Evolutionary conservation across 2,888 invertebrate genomes (phyloP).

Genomic region (Lamellibrachia satsuma): DNA sequence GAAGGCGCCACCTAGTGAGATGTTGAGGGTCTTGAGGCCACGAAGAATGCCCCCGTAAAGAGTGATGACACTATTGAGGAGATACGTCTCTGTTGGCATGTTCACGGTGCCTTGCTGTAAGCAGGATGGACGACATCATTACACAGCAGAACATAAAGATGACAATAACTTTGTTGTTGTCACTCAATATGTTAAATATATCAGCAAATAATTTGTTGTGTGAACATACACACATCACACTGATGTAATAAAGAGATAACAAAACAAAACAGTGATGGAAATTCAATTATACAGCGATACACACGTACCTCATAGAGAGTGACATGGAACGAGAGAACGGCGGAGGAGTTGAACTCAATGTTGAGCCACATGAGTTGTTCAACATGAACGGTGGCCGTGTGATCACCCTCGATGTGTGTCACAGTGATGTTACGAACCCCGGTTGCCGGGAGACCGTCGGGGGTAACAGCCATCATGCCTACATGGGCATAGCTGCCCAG

Average conservation of each 20-base stretch:
- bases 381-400: slow-evolving; percentile 49
- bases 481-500: slow-evolving; percentile 51
- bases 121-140: slow-evolving; percentile 13
- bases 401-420: slow-evolving; percentile 46
- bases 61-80: slow-evolving; percentile 41
- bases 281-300: not conserved
- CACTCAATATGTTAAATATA: not conserved
- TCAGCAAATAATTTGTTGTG: not conserved
- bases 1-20: slow-evolving; percentile 48
- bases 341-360: slow-evolving; percentile 49
- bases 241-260: too few species aligned
- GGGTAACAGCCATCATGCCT: slow-evolving; percentile 48
- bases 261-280: too few species aligned
- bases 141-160: not conserved
- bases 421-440: slow-evolving; percentile 34
- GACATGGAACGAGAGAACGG: slow-evolving; percentile 49
- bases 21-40: slow-evolving; percentile 49
- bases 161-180: not conserved
- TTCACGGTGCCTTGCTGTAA: slow-evolving; percentile 48
- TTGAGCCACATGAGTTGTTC: slow-evolving; percentile 49
- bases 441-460: slow-evolving; percentile 38
- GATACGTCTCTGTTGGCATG: slow-evolving; percentile 48
- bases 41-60: slow-evolving; percentile 50
- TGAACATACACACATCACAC: not conserved
- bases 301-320: slow-evolving; percentile 43